phyloP scores from a whole-genome alignment of 2,113 vertebrate genomes.

The Mobula birostris region DNA sequence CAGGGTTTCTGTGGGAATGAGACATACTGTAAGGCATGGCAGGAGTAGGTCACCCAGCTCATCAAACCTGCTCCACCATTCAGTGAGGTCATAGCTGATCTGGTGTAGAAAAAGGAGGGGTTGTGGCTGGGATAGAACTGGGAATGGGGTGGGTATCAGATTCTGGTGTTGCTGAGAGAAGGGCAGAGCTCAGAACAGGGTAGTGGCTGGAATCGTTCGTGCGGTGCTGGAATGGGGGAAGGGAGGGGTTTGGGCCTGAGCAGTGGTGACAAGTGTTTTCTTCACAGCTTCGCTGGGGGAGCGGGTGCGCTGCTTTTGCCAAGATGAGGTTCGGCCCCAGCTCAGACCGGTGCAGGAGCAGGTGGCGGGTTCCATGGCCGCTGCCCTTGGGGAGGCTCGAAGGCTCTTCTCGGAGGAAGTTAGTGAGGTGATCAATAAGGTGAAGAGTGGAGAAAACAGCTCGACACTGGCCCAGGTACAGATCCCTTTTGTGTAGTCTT shows the following conservation, averaged over 20 bases:
- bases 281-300: not conserved
- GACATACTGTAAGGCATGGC: too few species aligned
- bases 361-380: not conserved
- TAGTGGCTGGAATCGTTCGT: too few species aligned
- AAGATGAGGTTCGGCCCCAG: not conserved
- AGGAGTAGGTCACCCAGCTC: too few species aligned
- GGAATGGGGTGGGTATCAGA: too few species aligned
- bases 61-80: too few species aligned
- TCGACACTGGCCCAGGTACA: not conserved
- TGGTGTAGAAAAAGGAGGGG: not conserved
- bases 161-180: too few species aligned
- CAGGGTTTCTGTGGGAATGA: too few species aligned
- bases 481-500: too few species aligned
- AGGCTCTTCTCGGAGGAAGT: slow-evolving; percentile 7
- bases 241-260: too few species aligned
- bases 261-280: not conserved
- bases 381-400: not conserved
- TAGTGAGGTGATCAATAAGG: not conserved
- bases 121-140: not conserved
- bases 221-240: not conserved
- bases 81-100: too few species aligned
- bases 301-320: not conserved
- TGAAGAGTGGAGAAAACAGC: not conserved
- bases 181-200: not conserved
- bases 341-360: not conserved